A percentile compares a stretch with the other conserved stretches of the same genome.
These are phyloP conservation scores for Calephelis virginiensis DNA, from an alignment of 1,140 invertebrate genomes.

Conservation along the genomic window DNA sequence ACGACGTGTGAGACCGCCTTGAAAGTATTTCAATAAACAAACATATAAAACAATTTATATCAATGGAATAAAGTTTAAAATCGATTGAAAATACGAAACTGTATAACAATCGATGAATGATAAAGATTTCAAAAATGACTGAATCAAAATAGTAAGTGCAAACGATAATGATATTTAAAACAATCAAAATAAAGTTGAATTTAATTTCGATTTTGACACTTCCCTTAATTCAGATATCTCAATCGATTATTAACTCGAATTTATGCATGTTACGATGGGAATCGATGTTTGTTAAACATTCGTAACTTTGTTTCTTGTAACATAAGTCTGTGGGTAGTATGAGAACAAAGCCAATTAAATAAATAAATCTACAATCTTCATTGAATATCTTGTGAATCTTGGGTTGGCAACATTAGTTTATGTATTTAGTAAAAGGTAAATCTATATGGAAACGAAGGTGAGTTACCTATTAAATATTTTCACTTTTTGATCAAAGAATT, in stretches of 20 bases:
- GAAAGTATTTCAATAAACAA: constrained; percentile 26
- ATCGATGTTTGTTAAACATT: constrained; percentile 49
- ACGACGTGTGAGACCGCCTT: constrained; percentile 65
- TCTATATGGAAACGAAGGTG: no score
- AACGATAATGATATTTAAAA: constrained; percentile 25
- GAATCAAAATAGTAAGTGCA: constrained; percentile 35
- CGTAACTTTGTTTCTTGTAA: constrained; percentile 31
- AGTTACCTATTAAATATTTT: no score
- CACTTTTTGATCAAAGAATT: no score
- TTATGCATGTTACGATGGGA: constrained; percentile 51
- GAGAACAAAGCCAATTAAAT: constrained; percentile 10
- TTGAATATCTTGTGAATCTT: neutral
- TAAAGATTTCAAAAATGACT: constrained; percentile 38
- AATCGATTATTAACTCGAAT: constrained; percentile 54
- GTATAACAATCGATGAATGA: constrained; percentile 31
- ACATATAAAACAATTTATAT: constrained; percentile 9
- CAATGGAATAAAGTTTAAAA: constrained; percentile 26
- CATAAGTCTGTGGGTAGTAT: constrained; percentile 25
- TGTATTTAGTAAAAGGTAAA: no score
- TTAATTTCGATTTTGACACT: constrained; percentile 23
- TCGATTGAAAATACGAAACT: constrained; percentile 23
- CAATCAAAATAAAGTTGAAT: constrained; percentile 33
- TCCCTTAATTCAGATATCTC: constrained; percentile 57
- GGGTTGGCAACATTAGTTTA: no score
- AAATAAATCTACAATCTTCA: neutral